Evolutionary conservation across 2,888 invertebrate species (phyloP).

Genomic region (Melanchra persicariae): DNA sequence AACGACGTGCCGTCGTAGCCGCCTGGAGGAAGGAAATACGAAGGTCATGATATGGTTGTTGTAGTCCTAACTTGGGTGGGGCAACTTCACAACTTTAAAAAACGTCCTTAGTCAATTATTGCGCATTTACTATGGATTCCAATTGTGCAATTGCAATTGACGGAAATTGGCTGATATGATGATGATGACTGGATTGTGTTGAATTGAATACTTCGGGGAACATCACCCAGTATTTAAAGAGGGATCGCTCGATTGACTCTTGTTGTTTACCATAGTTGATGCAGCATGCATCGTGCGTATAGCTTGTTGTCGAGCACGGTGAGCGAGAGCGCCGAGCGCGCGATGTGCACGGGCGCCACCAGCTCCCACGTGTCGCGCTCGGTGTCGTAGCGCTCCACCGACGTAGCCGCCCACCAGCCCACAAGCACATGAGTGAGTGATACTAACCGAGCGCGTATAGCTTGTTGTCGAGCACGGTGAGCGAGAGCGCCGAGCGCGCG

Average conservation of each 20-base stretch:
- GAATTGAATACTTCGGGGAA: background rate
- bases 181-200: too few species aligned
- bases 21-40: slow-evolving; percentile 88
- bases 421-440: too few species aligned
- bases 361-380: slow-evolving; percentile 95
- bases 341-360: slow-evolving; percentile 92
- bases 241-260: background rate
- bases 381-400: slow-evolving; percentile 96
- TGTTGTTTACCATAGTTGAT: background rate
- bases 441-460: slow-evolving; percentile 92
- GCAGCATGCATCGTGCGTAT: slow-evolving; percentile 91
- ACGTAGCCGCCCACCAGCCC: slow-evolving; percentile 96
- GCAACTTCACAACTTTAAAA: too few species aligned
- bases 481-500: too few species aligned
- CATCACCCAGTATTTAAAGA: background rate
- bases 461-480: slow-evolving; percentile 92
- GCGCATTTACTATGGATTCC: background rate
- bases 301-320: slow-evolving; percentile 93
- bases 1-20: slow-evolving; percentile 97
- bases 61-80: background rate
- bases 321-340: too few species aligned
- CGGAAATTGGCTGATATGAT: too few species aligned
- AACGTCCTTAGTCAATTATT: background rate
- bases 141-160: too few species aligned
- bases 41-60: background rate